Evolutionary conservation across 2,113 vertebrate species (phyloP).

Genomic region (Felis chaus): DNA sequence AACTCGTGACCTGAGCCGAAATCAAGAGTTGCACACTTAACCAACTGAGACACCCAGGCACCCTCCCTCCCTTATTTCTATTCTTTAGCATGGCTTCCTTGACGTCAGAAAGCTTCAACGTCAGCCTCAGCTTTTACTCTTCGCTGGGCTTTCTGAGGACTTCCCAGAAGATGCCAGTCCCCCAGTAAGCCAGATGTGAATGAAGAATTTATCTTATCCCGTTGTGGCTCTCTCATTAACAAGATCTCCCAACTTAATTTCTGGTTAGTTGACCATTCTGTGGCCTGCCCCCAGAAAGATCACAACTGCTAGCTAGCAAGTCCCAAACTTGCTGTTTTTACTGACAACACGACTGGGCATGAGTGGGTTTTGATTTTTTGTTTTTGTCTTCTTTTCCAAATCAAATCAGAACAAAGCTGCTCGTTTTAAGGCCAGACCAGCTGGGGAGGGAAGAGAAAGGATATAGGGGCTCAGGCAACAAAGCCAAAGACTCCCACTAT

Average conservation of each 20-base stretch:
- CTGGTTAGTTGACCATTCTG: neutral
- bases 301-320: neutral
- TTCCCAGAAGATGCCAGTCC: neutral
- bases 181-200: neutral
- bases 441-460: neutral
- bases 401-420: neutral
- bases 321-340: neutral
- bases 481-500: neutral
- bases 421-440: neutral
- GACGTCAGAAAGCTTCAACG: neutral
- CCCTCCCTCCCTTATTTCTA: neutral
- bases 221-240: neutral
- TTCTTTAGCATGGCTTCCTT: neutral
- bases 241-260: neutral
- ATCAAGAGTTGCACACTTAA: no score
- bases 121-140: neutral
- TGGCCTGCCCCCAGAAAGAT: neutral
- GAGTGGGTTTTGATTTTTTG: neutral
- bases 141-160: neutral
- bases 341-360: neutral
- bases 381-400: neutral
- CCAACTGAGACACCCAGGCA: no score
- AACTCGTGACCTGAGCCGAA: no score
- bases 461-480: neutral
- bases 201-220: neutral